Evolutionary conservation across 2,888 invertebrate genomes (phyloP), one percentile per base, ranked within the genome.

Genomic region (Tortrix viridana): DNA sequence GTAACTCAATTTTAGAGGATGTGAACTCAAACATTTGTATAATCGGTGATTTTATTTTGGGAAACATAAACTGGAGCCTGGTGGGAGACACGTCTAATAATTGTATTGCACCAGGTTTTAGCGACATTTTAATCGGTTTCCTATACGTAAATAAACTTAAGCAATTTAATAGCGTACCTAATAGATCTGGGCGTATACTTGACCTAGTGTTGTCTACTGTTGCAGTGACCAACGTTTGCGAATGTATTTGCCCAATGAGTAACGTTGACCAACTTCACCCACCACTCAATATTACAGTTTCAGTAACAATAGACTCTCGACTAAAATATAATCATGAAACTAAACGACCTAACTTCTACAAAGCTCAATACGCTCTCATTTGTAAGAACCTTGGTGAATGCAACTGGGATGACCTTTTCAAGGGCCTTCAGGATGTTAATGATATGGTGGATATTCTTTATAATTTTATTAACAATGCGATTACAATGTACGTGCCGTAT

Each of bases 61-160:
- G 53, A 0, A 22, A n/a, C 20, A 53, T 55, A 7, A 20, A 49
- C 18, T 56, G 50, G 56, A 12, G 20, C 1, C 14, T 14, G 4
- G 38, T 41, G 6, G n/a, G 32, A n/a, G 19, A 49, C 2, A 12
- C 50, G 5, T 12, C 32, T 6, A 43, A n/a, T n/a, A n/a, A n/a
- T n/a, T n/a, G 54, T 26, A n/a, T 22, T 20, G 12, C 50, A 9
- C 41, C 46, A 19, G 26, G 32, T 9, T 20, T 46, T 46, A 12
- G n/a, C 48, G 20, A 16, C 22, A 46, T 50, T 2, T 48, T 66
- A 3, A 32, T 49, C n/a, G 63, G 63, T 49, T 66, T 66, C 48
- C 16, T 23, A 5, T 19, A 48, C 26, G 22, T 50, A 18, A 59
- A 63, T 37, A 48, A 60, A 18, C 50, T 66, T 6, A 43, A 22